A percentile compares a stretch with the other conserved stretches of the same genome.
These are phyloP conservation scores for Microplitis mediator DNA, from an alignment of 1,140 invertebrate species.

Conservation along the genomic window DNA sequence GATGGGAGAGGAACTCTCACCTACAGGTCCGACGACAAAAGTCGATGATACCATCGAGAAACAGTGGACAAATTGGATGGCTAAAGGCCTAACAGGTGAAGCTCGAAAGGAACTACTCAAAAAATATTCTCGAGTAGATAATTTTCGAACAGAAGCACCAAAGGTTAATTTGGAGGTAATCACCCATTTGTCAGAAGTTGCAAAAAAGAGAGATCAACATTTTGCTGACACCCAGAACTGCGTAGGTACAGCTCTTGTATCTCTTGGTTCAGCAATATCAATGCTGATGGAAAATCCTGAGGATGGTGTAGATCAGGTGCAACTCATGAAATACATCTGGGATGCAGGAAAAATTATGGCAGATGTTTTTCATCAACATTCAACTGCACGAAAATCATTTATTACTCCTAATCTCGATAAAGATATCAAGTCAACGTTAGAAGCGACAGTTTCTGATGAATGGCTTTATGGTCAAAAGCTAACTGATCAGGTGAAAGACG, in stretches of 20 bases:
- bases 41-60: no score
- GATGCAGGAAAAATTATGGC: slow-evolving; percentile 28
- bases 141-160: no score
- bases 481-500: slow-evolving; percentile 19
- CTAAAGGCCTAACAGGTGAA: no score
- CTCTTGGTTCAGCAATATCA: no score
- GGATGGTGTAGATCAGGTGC: background rate
- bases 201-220: no score
- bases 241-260: background rate
- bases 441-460: slow-evolving; percentile 37
- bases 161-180: no score
- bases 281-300: background rate
- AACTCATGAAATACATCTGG: background rate
- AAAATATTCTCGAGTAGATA: no score
- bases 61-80: no score
- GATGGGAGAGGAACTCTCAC: no score
- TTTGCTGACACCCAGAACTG: background rate
- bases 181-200: no score
- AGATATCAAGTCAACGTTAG: slow-evolving; percentile 37
- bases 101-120: no score
- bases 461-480: slow-evolving; percentile 38
- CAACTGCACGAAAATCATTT: slow-evolving; percentile 29
- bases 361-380: slow-evolving; percentile 37
- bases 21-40: no score
- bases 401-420: slow-evolving; percentile 26